These are phyloP conservation scores for Pelodytes ibericus DNA, from an alignment of 2,797 vertebrate species.

Conservation along the genomic window DNA sequence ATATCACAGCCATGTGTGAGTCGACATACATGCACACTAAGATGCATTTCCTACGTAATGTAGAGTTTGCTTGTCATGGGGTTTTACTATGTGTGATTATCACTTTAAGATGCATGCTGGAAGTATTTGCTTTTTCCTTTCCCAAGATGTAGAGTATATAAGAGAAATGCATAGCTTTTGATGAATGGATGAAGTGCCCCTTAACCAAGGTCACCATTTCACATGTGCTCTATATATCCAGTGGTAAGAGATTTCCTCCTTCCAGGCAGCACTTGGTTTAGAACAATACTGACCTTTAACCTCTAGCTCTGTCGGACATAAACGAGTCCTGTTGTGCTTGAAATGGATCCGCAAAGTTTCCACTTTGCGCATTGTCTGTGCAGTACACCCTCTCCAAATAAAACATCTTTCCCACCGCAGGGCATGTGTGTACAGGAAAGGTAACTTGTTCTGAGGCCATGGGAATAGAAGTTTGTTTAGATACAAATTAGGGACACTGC, in stretches of 20 bases:
- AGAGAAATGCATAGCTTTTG: no score
- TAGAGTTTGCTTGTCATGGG: no score
- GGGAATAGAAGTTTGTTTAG: conserved; percentile 29
- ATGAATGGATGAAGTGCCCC: no score
- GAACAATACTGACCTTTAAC: conserved; percentile 25
- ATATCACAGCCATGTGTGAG: no score
- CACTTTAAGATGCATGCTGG: no score
- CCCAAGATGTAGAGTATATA: conserved; percentile 12
- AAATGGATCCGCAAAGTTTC: conserved; percentile 8
- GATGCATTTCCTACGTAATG: no score
- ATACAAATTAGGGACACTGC: not conserved
- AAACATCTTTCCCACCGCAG: conserved; percentile 41
- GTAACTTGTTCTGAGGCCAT: conserved; percentile 45
- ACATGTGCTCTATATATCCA: conserved; percentile 31
- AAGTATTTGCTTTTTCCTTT: conserved; percentile 4
- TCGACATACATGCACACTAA: no score
- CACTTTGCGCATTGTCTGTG: conserved; percentile 23
- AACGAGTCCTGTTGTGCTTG: conserved; percentile 15
- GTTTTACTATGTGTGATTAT: no score
- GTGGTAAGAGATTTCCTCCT: conserved; percentile 23
- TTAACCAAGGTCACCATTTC: conserved; percentile 7
- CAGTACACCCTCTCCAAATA: not conserved
- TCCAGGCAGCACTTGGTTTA: conserved; percentile 14
- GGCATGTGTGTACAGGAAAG: conserved; percentile 42
- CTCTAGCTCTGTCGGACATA: conserved; percentile 15